A percentile compares a stretch with the other conserved stretches of the same genome.
Evolutionary conservation across 1,140 invertebrate genomes (phyloP).

Genomic region (Plodia interpunctella): DNA sequence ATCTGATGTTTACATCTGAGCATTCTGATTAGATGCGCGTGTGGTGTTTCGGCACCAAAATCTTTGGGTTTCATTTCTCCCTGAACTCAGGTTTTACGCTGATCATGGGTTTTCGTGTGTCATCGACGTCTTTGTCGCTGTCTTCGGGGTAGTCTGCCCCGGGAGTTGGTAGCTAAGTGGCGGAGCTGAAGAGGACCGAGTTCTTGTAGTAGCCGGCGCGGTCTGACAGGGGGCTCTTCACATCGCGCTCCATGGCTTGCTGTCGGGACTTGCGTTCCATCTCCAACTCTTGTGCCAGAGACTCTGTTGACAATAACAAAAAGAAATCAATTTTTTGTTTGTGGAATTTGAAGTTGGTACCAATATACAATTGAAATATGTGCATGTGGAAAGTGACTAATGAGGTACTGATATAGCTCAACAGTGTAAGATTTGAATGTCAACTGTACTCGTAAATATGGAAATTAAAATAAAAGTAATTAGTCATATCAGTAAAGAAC

Average conservation of each 20-base stretch:
- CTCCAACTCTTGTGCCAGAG: conserved; percentile 89
- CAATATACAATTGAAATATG: too few species aligned
- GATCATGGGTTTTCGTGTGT: conserved; percentile 71
- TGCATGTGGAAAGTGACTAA: too few species aligned
- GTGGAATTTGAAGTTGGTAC: background rate
- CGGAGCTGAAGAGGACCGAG: conserved; percentile 89
- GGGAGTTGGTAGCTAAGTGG: conserved; percentile 82
- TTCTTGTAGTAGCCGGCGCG: conserved; percentile 89
- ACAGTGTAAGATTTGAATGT: too few species aligned
- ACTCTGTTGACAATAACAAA: conserved; percentile 79
- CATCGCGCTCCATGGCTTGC: conserved; percentile 87
- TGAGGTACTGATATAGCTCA: too few species aligned
- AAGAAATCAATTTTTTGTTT: conserved; percentile 15
- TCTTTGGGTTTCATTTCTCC: conserved; percentile 61
- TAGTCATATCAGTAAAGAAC: too few species aligned
- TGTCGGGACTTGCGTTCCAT: conserved; percentile 90
- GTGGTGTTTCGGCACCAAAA: conserved; percentile 18
- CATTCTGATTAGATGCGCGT: conserved; percentile 7
- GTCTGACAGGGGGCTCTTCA: conserved; percentile 90
- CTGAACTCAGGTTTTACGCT: conserved; percentile 76
- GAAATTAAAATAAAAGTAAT: too few species aligned
- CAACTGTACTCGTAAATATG: too few species aligned
- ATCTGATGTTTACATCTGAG: conserved; percentile 32
- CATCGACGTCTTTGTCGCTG: conserved; percentile 48
- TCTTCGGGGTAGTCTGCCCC: conserved; percentile 66